These are phyloP conservation scores for Eucera pruinosa DNA, from an alignment of 2,888 invertebrate species.

Conservation along the genomic window DNA sequence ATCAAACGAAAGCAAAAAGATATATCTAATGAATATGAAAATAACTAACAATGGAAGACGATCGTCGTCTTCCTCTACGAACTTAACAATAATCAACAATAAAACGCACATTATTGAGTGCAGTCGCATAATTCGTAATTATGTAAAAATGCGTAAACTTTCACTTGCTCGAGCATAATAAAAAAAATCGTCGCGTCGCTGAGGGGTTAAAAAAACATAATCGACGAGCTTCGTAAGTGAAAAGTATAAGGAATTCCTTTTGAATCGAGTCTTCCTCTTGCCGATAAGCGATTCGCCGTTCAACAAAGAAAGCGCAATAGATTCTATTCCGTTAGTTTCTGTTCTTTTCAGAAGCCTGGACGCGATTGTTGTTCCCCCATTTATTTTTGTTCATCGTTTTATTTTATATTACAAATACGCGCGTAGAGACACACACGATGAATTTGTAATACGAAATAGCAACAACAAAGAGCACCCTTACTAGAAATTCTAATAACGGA, in stretches of 20 bases:
- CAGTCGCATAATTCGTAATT: too few relatives aligned
- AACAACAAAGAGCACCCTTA: too few relatives aligned
- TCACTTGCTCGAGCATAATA: too few relatives aligned
- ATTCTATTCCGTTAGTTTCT: not conserved
- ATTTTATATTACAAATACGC: constrained; percentile 17
- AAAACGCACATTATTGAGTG: too few relatives aligned
- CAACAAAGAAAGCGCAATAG: constrained; percentile 1
- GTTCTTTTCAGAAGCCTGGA: not conserved
- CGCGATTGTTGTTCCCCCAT: constrained; percentile 11
- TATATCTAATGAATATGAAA: too few relatives aligned
- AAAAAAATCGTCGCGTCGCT: too few relatives aligned
- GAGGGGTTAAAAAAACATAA: not conserved
- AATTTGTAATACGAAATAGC: constrained; percentile 20
- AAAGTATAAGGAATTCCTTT: constrained; percentile 8
- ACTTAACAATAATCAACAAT: too few relatives aligned
- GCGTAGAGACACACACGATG: constrained; percentile 1
- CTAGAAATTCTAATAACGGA: too few relatives aligned
- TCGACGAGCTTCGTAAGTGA: constrained; percentile 2
- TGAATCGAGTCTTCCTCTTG: constrained; percentile 40
- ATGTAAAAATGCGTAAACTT: too few relatives aligned
- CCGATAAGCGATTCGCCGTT: not conserved
- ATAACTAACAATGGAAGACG: too few relatives aligned
- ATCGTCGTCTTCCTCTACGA: too few relatives aligned
- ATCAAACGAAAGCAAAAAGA: too few relatives aligned
- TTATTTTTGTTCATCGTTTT: constrained; percentile 50